Conservation (phyloP, 2,797 vertebrate species). For the Phoxinus dragarum region DNA sequence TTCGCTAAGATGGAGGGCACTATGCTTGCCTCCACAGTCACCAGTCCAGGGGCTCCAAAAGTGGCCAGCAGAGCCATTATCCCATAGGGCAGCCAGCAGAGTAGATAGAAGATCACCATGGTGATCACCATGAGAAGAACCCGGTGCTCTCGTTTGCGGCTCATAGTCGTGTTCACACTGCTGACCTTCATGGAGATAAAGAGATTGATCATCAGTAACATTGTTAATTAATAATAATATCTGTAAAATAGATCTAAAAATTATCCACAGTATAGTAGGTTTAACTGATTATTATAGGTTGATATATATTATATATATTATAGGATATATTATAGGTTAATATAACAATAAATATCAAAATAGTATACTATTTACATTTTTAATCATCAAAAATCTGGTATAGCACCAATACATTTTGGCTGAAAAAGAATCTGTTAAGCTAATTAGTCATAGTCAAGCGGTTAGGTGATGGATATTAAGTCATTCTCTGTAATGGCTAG, state of each 20-base stretch:
- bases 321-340: too few relatives aligned
- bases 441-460: slow-evolving; percentile 9
- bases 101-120: slow-evolving; percentile 83
- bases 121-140: slow-evolving; percentile 80
- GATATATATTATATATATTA: too few relatives aligned
- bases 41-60: slow-evolving; percentile 76
- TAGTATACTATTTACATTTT: background rate
- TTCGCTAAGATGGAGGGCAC: slow-evolving; percentile 83
- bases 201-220: background rate
- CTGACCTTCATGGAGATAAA: slow-evolving; percentile 68
- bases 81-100: slow-evolving; percentile 85
- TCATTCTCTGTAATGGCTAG: background rate
- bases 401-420: background rate
- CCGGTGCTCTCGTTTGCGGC: slow-evolving; percentile 72
- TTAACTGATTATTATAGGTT: background rate
- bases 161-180: slow-evolving; percentile 63
- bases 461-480: background rate
- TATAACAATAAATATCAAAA: background rate
- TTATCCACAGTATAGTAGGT: background rate
- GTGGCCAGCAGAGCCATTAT: slow-evolving; percentile 79
- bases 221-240: background rate
- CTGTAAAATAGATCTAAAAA: background rate
- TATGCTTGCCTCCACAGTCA: slow-evolving; percentile 77
- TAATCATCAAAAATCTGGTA: background rate
- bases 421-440: background rate